These are phyloP conservation scores for Trissoscelio sp. DNA, from an alignment of 2,888 invertebrate genomes.

Conservation along the genomic window DNA sequence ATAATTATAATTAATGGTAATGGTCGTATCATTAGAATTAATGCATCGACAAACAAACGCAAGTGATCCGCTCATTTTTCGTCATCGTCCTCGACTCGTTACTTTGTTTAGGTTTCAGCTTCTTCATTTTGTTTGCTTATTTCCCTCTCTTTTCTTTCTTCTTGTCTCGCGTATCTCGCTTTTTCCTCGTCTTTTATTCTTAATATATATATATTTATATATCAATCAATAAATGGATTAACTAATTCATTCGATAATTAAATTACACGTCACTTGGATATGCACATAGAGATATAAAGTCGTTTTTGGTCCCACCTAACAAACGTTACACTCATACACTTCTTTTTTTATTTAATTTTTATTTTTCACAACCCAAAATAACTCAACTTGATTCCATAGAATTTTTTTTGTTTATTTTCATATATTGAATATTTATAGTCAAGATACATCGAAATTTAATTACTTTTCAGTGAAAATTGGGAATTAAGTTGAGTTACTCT, in stretches of 20 bases:
- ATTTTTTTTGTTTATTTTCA: slow-evolving; percentile 7
- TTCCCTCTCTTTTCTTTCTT: slow-evolving; percentile 66
- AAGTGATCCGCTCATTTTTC: slow-evolving; percentile 77
- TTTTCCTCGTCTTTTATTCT: slow-evolving; percentile 53
- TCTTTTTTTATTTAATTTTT: slow-evolving; percentile 67
- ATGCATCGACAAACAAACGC: slow-evolving; percentile 83
- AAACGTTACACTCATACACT: slow-evolving; percentile 83
- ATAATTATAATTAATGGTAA: slow-evolving; percentile 76
- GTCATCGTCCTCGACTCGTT: slow-evolving; percentile 79
- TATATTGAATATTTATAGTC: too few relatives aligned
- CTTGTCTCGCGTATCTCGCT: slow-evolving; percentile 54
- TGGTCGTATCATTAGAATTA: slow-evolving; percentile 80
- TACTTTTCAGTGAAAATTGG: too few relatives aligned
- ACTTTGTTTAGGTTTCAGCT: background rate
- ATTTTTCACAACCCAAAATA: background rate
- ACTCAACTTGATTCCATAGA: background rate
- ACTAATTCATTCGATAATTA: slow-evolving; percentile 82
- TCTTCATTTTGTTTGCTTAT: slow-evolving; percentile 69
- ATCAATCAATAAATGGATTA: slow-evolving; percentile 82
- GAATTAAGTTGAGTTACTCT: background rate
- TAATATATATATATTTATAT: slow-evolving; percentile 70
- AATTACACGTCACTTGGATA: slow-evolving; percentile 83
- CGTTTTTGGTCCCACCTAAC: slow-evolving; percentile 84
- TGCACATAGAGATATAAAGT: slow-evolving; percentile 84
- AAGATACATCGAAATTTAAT: too few relatives aligned